These are phyloP conservation scores for Hylaeus anthracinus DNA, from an alignment of 1,140 invertebrate genomes.

Conservation along the genomic window DNA sequence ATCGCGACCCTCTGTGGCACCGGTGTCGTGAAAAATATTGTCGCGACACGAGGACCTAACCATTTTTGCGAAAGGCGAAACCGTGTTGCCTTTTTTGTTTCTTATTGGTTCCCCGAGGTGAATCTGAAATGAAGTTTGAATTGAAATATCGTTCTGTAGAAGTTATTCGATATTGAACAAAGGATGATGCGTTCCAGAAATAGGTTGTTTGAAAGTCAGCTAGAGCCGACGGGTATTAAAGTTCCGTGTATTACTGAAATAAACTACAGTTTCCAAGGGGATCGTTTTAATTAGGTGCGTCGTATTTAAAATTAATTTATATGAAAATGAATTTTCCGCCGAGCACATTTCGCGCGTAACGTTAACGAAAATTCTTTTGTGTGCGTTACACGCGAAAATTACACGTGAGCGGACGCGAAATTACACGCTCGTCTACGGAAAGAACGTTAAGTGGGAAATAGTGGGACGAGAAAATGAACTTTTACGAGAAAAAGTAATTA, in stretches of 20 bases:
- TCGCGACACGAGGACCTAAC: background rate
- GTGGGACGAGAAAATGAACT: conserved; percentile 22
- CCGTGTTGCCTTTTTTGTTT: background rate
- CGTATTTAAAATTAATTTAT: background rate
- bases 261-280: background rate
- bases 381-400: background rate
- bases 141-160: conserved; percentile 17
- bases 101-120: conserved; percentile 18
- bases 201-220: background rate
- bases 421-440: background rate
- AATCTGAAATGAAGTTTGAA: conserved; percentile 22
- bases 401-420: background rate
- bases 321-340: background rate
- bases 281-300: background rate
- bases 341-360: background rate
- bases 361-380: background rate
- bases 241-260: background rate
- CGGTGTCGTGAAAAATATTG: background rate
- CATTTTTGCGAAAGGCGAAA: background rate
- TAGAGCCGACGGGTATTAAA: background rate
- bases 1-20: background rate
- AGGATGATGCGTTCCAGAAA: background rate
- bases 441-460: background rate
- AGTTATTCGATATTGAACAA: conserved; percentile 21
- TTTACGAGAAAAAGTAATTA: conserved; percentile 15